A percentile compares a stretch with the other conserved stretches of the same genome.
These are phyloP conservation scores for Lepidurus arcticus DNA, from an alignment of 1,140 invertebrate genomes.

Conservation along the genomic window DNA sequence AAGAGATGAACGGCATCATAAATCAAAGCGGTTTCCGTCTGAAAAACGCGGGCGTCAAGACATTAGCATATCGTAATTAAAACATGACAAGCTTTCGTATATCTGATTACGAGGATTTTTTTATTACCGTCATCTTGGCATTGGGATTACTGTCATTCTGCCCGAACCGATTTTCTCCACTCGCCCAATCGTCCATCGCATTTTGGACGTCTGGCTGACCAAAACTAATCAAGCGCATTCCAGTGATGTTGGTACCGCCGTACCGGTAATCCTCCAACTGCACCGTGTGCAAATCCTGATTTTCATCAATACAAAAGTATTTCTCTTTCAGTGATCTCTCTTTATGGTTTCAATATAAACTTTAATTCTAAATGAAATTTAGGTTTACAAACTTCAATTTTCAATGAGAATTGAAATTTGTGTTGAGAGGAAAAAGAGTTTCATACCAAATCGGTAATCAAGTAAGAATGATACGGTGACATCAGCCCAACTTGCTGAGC, in stretches of 20 bases:
- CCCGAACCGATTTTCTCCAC: constrained; percentile 57
- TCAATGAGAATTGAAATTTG: no score
- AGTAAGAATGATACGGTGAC: constrained; percentile 45
- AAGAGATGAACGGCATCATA: constrained; percentile 93
- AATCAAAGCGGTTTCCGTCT: constrained; percentile 92
- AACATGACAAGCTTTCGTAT: constrained; percentile 30
- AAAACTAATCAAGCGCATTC: constrained; percentile 74
- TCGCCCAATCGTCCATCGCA: constrained; percentile 69
- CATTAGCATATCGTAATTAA: constrained; percentile 28
- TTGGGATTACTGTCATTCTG: constrained; percentile 39
- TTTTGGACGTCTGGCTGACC: constrained; percentile 63
- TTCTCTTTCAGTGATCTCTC: no score
- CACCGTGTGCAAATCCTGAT: constrained; percentile 78
- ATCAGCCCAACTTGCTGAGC: constrained; percentile 47
- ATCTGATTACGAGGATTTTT: constrained; percentile 37
- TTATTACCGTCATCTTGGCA: constrained; percentile 31
- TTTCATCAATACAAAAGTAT: constrained; percentile 22
- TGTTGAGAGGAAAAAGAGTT: not conserved
- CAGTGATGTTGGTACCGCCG: constrained; percentile 83
- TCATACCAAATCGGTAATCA: constrained; percentile 45
- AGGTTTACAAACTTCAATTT: no score
- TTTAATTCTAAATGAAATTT: no score
- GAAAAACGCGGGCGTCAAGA: constrained; percentile 40
- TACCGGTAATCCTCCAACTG: constrained; percentile 89
- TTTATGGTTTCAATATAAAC: no score